These are phyloP conservation scores for Ctenopoma multispine DNA, from an alignment of 2,797 vertebrate species.

Conservation along the genomic window DNA sequence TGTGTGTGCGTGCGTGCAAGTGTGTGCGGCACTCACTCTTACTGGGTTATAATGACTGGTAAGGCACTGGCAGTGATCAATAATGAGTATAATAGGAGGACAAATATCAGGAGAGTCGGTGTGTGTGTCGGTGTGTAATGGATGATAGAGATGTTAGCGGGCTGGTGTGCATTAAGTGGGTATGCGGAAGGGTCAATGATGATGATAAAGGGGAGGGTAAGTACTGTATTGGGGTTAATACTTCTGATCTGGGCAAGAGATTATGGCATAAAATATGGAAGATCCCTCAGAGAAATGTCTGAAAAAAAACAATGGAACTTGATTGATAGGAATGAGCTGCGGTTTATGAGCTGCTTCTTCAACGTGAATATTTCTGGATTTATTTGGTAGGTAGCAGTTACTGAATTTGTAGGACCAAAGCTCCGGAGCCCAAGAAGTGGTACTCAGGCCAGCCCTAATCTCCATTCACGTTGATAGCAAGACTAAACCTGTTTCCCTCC, in stretches of 20 bases:
- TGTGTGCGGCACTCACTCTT: conserved; percentile 19
- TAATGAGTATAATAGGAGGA: conserved; percentile 63
- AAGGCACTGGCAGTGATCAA: conserved; percentile 57
- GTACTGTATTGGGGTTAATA: conserved; percentile 78
- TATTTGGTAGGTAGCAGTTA: too few species aligned
- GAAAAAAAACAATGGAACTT: neutral
- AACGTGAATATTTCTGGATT: neutral
- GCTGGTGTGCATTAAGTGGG: conserved; percentile 58
- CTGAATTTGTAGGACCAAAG: too few species aligned
- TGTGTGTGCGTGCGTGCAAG: neutral
- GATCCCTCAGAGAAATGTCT: conserved; percentile 34
- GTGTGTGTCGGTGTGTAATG: conserved; percentile 57
- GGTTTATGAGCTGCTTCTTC: neutral
- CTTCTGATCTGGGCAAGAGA: conserved; percentile 66
- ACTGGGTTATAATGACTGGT: conserved; percentile 57
- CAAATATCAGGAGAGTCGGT: conserved; percentile 64
- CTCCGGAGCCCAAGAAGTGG: too few species aligned
- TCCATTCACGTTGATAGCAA: too few species aligned
- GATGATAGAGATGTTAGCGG: conserved; percentile 65
- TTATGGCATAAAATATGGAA: conserved; percentile 64
- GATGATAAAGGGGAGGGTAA: conserved; percentile 70
- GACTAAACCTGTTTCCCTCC: too few species aligned
- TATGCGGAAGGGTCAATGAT: conserved; percentile 67
- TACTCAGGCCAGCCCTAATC: too few species aligned
- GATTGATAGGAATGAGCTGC: neutral